Base-by-base conservation (phyloP, 2,113 vertebrate genomes). In the Burhinus bistriatus region DNA sequence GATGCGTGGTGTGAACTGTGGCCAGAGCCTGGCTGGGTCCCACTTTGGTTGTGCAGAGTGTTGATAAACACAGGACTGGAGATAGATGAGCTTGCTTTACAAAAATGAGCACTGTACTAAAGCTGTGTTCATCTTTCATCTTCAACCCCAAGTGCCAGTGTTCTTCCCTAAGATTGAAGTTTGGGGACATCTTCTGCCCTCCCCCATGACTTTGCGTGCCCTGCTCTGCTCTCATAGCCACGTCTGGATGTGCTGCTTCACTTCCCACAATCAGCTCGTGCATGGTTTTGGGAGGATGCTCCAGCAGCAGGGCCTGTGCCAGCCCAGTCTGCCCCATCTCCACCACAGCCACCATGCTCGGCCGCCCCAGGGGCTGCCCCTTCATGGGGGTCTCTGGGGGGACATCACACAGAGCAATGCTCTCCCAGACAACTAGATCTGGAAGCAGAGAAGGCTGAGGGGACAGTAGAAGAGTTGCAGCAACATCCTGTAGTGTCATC, bases 281-380 rank as follows among this genome's bases (percentile, higher is more conserved):
- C 13, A 2, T 1, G 12, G 40, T 27, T 23, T 3, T 4, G 5
- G n/a, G 59, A 47, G 30, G 14, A 22, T 1, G 16, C 30, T 81
- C 10, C 36, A 12, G 45, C 61, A 29, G 61, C 22, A 20, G 18
- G 32, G 36, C 15, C 61, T 44, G 66, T 36, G 6, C 34, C n/a
- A 9, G 57, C 13, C 2, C 26, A 4, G 7, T 15, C 71, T 27
- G 49, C 32, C 21, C 36, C 9, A 0, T 11, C 44, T 38, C 13
- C 10, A 5, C 9, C 5, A 0, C 36, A 16, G 58, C 17, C 15
- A 3, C 4, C 5, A 1, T 3, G 49, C n/a, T 29, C 25, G 15
- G 15, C 3, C 9, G 14, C 26, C 14, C 8, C 54, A 8, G 55
- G 11, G 26, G 23, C 20, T 38, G 42, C 6, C 58, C 77, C 18